Evolutionary conservation across 2,113 vertebrate species (phyloP), one percentile per base, ranked within the genome.

Genomic region (Microcebus griseorufus): DNA sequence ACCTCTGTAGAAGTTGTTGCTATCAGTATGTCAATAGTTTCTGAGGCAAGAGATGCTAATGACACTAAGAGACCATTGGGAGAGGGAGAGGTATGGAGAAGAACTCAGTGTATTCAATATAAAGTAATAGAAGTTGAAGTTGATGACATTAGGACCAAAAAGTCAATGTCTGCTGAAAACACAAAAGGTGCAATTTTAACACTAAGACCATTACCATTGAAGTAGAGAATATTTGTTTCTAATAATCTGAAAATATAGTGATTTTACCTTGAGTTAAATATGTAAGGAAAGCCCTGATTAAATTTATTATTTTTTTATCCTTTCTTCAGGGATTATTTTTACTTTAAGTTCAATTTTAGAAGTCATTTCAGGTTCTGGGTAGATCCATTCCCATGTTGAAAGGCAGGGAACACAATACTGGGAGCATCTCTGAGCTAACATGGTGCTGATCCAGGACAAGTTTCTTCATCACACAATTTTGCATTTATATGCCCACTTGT

Each of bases 141-240:
- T 86, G 95, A 75, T 82, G 81, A 94, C 34, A 86, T 42, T n/a
- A 60, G n/a, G 34, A 82, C 67, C 18, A 48, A 80, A 86, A 75
- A 97, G 67, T 96, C 94, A 92, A 75, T 91, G 78, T 70, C 85
- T 69, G 45, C 55, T 90, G 70, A 85, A 94, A 97, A 88, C 67
- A 93, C 18, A 53, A 55, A 92, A 34, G 34, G 17, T 85, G 11
- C 9, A 37, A 80, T 86, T 94, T 91, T 76, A 85, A 86, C 67
- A 76, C 58, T 83, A 89, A 93, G 64, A 88, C 34, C 64, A 58
- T 23, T 53, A 58, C 5, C 37, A 12, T 22, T 48, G 48, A 96
- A 79, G 45, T 34, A 53, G 13, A 29, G 2, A 42, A 64, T 70
- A 88, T 82, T 23, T 97, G 27, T 82, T 89, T 93, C 42, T 83